Evolutionary conservation across 1,140 invertebrate species (phyloP), one percentile per base, ranked within the genome.

Genomic region (Tyrophagus putrescentiae): DNA sequence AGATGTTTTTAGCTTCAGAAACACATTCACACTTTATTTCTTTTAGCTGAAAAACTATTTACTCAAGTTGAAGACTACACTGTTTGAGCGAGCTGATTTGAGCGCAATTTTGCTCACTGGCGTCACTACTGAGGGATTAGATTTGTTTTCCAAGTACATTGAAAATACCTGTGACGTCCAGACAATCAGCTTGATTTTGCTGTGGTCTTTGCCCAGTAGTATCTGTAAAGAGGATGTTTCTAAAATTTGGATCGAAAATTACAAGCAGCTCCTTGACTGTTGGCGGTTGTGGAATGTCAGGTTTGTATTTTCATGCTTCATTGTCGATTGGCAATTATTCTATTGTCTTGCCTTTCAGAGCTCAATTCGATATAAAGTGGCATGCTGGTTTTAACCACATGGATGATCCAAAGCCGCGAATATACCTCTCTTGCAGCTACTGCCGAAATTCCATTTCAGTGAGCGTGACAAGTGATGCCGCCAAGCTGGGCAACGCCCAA

Each of bases 121-220:
- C 84, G 67, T 68, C 27, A 65, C 64, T 3, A 57, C 64, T n/a
- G 67, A 67, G 52, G 66, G 67, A 27, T 76, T 95, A 31, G 79
- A 82, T 53, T 74, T 96, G 64, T 73, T 97, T 62, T 87, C 93
- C 71, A 80, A 80, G 64, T 94, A 92, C 74, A 77, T 96, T 64
- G 88, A 97, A 72, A 73, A 75, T n/a, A 85, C 85, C 0, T 84
- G 85, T 31, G 93, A 97, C 76, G 82, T 96, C 54, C 92, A 96
- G 74, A 90, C 87, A 28, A 87, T 84, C 2, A 82, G 85, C 69
- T 73, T 93, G 53, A 78, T 92, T 62, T 81, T 82, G 6, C 81
- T 89, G 28, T 71, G 82, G 79, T 66, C 82, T 80, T 68, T 78
- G 76, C 64, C 70, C 18, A 72, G 77, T 21, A 81, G 84, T 67